phyloP scores from a whole-genome alignment of 2,113 vertebrate genomes.

The Piprites chloris region DNA sequence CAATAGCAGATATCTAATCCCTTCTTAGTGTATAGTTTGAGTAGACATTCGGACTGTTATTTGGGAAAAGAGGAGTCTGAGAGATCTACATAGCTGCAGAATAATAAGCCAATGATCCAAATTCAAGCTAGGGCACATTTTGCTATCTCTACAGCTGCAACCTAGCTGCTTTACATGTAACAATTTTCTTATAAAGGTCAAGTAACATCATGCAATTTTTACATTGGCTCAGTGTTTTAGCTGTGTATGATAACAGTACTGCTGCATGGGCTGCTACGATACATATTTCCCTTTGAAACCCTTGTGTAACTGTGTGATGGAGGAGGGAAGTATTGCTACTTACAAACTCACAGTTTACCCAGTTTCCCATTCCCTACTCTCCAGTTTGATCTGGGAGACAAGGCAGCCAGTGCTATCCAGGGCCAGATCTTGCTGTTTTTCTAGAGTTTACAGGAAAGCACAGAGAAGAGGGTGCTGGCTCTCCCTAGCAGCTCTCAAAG shows the following conservation, averaged over 20 bases:
- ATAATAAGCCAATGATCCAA: not conserved
- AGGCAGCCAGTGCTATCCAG: not conserved
- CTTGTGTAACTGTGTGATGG: fast-evolving
- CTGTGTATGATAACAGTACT: not conserved
- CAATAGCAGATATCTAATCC: not conserved
- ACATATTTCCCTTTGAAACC: not conserved
- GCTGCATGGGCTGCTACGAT: fast-evolving
- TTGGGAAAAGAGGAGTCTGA: not conserved
- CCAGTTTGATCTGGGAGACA: not conserved
- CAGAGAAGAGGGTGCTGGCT: not conserved
- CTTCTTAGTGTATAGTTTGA: not conserved
- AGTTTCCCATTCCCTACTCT: not conserved
- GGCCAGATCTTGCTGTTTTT: not conserved
- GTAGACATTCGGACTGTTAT: not conserved
- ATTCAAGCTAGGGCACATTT: not conserved
- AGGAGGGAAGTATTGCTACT: not conserved
- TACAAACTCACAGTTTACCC: not conserved
- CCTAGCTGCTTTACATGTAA: not conserved
- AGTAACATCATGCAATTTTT: not conserved
- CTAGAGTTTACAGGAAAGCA: not conserved
- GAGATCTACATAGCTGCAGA: not conserved
- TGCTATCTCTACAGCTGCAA: not conserved
- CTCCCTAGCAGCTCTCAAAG: not conserved
- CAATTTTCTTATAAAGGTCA: not conserved
- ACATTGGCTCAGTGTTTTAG: not conserved